Evolutionary conservation across 2,797 vertebrate genomes (phyloP).

Genomic region (Myripristis murdjan): DNA sequence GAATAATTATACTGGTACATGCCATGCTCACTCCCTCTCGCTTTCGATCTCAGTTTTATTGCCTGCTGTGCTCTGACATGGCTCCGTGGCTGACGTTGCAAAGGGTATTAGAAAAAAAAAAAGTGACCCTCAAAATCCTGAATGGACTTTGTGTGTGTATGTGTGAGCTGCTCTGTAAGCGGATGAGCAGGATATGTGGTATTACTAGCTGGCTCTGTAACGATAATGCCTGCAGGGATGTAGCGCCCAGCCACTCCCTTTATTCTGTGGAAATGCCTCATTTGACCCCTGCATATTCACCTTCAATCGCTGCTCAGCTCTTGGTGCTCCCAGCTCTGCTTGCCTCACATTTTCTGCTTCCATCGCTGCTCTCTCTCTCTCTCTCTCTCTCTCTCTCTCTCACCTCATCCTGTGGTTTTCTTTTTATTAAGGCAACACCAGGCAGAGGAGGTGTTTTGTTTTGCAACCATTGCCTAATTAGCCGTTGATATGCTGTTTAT

Average conservation of each 20-base stretch:
- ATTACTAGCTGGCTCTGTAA: conserved; percentile 17
- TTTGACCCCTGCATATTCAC: conserved; percentile 24
- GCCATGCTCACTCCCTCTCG: conserved; percentile 6
- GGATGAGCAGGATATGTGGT: conserved; percentile 21
- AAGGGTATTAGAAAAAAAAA: conserved; percentile 33
- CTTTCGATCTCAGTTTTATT: conserved; percentile 1
- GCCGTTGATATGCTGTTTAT: conserved; percentile 41
- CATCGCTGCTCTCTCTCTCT: conserved; percentile 20
- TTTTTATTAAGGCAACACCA: conserved; percentile 18
- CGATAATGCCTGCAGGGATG: conserved; percentile 51
- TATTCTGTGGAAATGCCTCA: conserved; percentile 46
- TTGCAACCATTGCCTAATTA: conserved; percentile 54
- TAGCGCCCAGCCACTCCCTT: conserved; percentile 29
- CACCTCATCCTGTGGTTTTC: conserved; percentile 15
- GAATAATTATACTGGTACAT: conserved; percentile 69
- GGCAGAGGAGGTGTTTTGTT: conserved; percentile 25
- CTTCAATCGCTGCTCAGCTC: conserved; percentile 37
- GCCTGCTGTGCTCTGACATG: conserved; percentile 3
- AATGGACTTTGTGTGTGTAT: conserved; percentile 13
- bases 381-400: conserved; percentile 3
- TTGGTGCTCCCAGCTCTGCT: conserved; percentile 6
- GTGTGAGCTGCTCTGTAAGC: not conserved
- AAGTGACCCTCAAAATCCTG: conserved; percentile 27
- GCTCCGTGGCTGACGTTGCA: conserved; percentile 23
- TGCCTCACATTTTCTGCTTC: not conserved